phyloP scores from a whole-genome alignment of 1,140 invertebrate species.

The Lepidurus packardi region DNA sequence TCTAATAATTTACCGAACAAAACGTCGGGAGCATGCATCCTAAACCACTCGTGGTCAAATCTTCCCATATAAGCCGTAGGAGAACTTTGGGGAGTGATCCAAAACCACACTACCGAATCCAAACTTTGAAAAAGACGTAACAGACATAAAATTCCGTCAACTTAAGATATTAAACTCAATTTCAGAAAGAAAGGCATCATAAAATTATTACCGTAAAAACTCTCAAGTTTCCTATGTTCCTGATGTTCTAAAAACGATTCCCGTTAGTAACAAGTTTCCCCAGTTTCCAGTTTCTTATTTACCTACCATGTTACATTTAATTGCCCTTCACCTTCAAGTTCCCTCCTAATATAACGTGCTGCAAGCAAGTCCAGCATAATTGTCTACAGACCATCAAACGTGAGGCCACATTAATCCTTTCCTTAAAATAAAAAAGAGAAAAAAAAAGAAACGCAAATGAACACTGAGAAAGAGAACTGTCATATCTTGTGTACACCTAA shows the following conservation, averaged over 20 bases:
- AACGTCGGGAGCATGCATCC: neutral
- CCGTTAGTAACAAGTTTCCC: neutral
- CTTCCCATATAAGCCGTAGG: neutral
- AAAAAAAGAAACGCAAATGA: neutral
- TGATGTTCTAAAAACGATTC: neutral
- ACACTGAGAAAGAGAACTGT: neutral
- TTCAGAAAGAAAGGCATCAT: neutral
- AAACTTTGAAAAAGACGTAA: neutral
- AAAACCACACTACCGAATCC: neutral
- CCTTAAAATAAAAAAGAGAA: neutral
- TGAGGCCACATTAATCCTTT: neutral
- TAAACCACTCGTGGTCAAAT: neutral
- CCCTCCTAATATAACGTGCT: neutral
- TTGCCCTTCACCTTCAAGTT: neutral
- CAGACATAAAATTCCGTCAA: neutral
- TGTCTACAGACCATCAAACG: slow-evolving; percentile 21
- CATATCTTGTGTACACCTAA: neutral
- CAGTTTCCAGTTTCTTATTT: neutral
- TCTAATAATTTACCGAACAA: slow-evolving; percentile 6
- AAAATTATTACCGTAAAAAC: too few relatives aligned
- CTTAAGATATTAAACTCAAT: neutral
- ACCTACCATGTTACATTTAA: neutral
- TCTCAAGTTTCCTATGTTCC: too few relatives aligned
- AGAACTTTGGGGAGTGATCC: neutral
- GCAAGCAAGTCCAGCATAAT: neutral